Evolutionary conservation across 1,140 invertebrate species (phyloP).

Genomic region (Limonius californicus): DNA sequence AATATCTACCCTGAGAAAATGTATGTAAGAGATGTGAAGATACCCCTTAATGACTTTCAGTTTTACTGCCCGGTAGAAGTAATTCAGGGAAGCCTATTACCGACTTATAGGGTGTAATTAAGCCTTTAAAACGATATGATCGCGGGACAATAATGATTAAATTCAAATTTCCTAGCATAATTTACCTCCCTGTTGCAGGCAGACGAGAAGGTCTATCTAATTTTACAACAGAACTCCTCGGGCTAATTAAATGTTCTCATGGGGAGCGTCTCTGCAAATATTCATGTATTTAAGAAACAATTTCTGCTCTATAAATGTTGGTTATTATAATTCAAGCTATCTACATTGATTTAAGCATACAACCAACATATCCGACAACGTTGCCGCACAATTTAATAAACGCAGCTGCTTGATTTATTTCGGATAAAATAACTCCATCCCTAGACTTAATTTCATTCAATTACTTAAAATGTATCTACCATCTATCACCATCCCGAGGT

Average conservation of each 20-base stretch:
- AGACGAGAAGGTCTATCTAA: background rate
- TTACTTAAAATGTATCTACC: too few species aligned
- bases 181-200: conserved; percentile 1
- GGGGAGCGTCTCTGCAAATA: too few species aligned
- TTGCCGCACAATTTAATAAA: too few species aligned
- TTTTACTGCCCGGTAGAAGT: background rate
- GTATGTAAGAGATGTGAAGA: background rate
- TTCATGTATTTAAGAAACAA: too few species aligned
- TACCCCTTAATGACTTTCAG: background rate
- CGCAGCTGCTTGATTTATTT: too few species aligned
- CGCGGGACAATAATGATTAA: conserved; percentile 1
- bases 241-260: background rate
- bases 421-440: too few species aligned
- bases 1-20: background rate
- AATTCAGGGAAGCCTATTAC: background rate
- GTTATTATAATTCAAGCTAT: too few species aligned
- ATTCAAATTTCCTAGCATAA: background rate
- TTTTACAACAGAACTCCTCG: background rate
- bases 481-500: too few species aligned
- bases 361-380: too few species aligned
- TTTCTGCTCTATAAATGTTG: too few species aligned
- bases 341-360: too few species aligned
- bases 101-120: background rate
- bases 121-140: conserved; percentile 1
- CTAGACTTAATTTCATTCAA: too few species aligned